Evolutionary conservation across 2,888 invertebrate species (phyloP), one percentile per base, ranked within the genome.

Genomic region (Stenoptilia bipunctidactyla): DNA sequence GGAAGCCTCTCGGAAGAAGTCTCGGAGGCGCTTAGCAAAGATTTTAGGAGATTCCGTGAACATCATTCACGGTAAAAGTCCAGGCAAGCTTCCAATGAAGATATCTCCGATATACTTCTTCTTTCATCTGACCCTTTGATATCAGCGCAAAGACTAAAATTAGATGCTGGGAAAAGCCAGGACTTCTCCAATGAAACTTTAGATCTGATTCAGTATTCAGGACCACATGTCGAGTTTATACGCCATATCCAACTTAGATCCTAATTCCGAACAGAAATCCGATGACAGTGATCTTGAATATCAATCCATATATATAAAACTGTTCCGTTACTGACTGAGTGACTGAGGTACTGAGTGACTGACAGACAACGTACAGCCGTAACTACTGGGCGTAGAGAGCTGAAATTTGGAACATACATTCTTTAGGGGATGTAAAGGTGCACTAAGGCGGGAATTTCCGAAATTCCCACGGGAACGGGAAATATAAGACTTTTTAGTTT

Each of bases 91-190:
- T 38, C 40, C 4, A 43, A 45, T 38, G n/a, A 41, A 15, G 40
- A 45, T 36, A 41, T 43, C 13, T 20, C 41, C 1, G 38, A 45
- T 34, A 36, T 41, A 36, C 38, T 45, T 38, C 9, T 45, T 27
- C 5, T 45, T 37, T 43, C 43, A 12, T 45, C 45, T 2, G 45
- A 45, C n/a, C n/a, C n/a, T n/a, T n/a, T n/a, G n/a, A n/a, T n/a
- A n/a, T n/a, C n/a, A n/a, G n/a, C n/a, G n/a, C n/a, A n/a, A n/a
- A n/a, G n/a, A 27, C 38, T 39, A 14, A 41, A 40, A 15, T 37
- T 37, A 9, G 37, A 13, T 8, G 14, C 25, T 13, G 27, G 27
- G 13, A 27, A 25, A 27, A 25, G 20, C 25, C 25, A 37, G 38
- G 30, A 34, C 9, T 37, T 41, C 27, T 34, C 38, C 34, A 34